Percentiles rank a stretch among this genome's conserved stretches.
Evolutionary conservation across 2,888 invertebrate genomes (phyloP).

Genomic region (Caradrina kadenii): DNA sequence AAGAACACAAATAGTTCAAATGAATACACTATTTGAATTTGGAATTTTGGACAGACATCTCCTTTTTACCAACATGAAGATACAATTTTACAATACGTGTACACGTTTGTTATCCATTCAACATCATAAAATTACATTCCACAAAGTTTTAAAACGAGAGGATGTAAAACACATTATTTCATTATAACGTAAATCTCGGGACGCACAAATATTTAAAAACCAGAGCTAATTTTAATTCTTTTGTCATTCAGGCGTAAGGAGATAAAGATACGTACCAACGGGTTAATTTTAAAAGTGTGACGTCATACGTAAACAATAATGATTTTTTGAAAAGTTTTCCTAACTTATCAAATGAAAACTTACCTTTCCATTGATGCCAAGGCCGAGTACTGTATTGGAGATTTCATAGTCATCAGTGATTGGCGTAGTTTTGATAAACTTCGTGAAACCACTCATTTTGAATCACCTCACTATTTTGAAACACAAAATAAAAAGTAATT

Average conservation of each 20-base stretch:
- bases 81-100: neutral
- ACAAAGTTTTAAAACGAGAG: slow-evolving; percentile 23
- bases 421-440: slow-evolving; percentile 93
- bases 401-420: slow-evolving; percentile 98
- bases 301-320: slow-evolving; percentile 79
- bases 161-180: slow-evolving; percentile 21
- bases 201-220: slow-evolving; percentile 4
- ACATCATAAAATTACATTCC: slow-evolving; percentile 9
- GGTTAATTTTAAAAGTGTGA: slow-evolving; percentile 71
- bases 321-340: slow-evolving; percentile 39
- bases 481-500: slow-evolving; percentile 62
- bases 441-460: slow-evolving; percentile 84
- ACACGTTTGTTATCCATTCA: slow-evolving; percentile 16
- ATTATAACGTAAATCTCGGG: slow-evolving; percentile 22
- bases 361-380: slow-evolving; percentile 99
- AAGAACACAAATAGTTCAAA: too few species aligned
- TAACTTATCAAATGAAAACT: slow-evolving; percentile 60
- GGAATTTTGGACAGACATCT: neutral
- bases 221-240: slow-evolving; percentile 53
- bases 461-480: slow-evolving; percentile 65
- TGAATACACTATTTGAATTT: too few species aligned
- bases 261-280: slow-evolving; percentile 34
- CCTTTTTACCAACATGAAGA: neutral
- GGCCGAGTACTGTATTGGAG: slow-evolving; percentile 97
- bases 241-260: slow-evolving; percentile 46